Base-by-base conservation (phyloP, 2,113 vertebrate species). In the Ciconia maguari region DNA sequence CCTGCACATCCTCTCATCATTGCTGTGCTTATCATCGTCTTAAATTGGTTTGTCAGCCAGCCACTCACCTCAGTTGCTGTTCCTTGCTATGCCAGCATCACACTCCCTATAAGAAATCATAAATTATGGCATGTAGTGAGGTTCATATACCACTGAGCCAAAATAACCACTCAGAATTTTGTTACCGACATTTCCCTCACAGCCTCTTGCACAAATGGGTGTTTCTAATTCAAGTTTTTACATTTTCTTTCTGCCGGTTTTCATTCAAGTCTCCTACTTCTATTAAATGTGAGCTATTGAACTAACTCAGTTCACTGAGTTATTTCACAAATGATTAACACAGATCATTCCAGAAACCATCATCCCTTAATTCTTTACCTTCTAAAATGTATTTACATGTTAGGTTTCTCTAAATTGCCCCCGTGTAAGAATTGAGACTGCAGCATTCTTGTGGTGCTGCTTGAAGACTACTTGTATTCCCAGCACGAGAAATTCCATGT, bases 151-250 rank as follows among this genome's bases (percentile, higher is more conserved):
- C 10, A 41, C 3, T 82, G 42, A 94, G 91, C 75, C 90, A 94
- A 97, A 88, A 81, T 65, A 77, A 54, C 48, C 58, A 90, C 94
- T 95, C 82, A 75, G 82, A 95, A 95, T 91, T 91, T 86, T 55
- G 77, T 84, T 96, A 72, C 66, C 20, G 38, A 88, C 46, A 70
- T 95, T 94, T 97, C 61, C 68, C 92, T 97, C 88, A 90, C 81
- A 96, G 91, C 49, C 36, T 90, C 80, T 90, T 93, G 34, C 78
- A 69, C 71, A 94, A 95, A 91, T 12, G 4, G 2, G 14, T 71
- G 80, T 95, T 98, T 96, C 75, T 80, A 95, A 97, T 90, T 49
- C 44, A 83, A 68, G 41, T 72, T 95, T 94, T 97, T 89, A 89
- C 36, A 65, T 95, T 96, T 97, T 93, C 52, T 71, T 89, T 88